These are phyloP conservation scores for Callyntrura sp. DNA, from an alignment of 2,888 invertebrate genomes.

Conservation along the genomic window DNA sequence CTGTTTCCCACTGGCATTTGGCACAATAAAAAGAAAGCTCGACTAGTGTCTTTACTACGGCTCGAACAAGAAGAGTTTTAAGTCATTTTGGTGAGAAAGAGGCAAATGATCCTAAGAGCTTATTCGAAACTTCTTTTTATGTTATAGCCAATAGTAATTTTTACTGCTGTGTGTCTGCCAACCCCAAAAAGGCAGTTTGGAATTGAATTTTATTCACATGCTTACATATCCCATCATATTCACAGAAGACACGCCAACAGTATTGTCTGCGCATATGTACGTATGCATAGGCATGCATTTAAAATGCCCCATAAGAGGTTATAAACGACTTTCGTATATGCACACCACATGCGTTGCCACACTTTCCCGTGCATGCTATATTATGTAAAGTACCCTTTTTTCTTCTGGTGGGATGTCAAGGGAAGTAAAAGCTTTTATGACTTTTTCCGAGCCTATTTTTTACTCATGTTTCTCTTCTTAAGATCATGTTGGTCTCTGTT, in stretches of 20 bases:
- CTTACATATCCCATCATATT: neutral
- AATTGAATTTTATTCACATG: conserved; percentile 51
- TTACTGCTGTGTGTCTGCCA: conserved; percentile 57
- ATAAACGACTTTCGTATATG: neutral
- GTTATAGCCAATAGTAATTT: conserved; percentile 57
- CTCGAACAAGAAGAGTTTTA: conserved; percentile 35
- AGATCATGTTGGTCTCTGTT: neutral
- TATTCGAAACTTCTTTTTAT: conserved; percentile 51
- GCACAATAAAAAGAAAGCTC: conserved; percentile 48
- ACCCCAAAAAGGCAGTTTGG: conserved; percentile 45
- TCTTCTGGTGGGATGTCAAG: neutral
- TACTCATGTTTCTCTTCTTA: neutral
- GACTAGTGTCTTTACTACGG: neutral
- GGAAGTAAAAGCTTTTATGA: conserved; percentile 2
- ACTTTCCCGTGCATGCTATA: neutral
- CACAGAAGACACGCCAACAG: neutral
- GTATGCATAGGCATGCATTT: neutral
- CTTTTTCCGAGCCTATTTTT: neutral
- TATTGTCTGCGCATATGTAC: neutral
- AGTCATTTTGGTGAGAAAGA: conserved; percentile 54
- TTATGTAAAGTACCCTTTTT: neutral
- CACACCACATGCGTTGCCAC: neutral
- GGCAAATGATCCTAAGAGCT: conserved; percentile 54
- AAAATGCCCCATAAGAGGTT: too few species aligned
- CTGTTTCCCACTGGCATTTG: conserved; percentile 45